Conservation (phyloP, 2,113 vertebrate species). For the Gambusia affinis region DNA sequence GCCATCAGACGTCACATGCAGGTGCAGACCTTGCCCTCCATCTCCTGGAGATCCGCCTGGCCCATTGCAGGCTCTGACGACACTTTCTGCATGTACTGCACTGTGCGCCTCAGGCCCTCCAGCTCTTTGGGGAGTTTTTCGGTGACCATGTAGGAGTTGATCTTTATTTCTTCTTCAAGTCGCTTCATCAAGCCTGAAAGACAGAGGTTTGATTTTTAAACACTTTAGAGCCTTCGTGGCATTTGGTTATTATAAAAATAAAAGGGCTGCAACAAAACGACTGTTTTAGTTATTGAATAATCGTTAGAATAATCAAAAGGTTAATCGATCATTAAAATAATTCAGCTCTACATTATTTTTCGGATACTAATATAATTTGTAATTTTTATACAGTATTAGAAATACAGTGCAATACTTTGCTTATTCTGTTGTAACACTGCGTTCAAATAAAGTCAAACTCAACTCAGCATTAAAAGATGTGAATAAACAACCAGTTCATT, state of each 20-base stretch:
- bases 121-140: slow-evolving; percentile 94
- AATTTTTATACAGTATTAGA: too few species aligned
- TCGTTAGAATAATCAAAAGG: too few species aligned
- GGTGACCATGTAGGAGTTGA: slow-evolving; percentile 91
- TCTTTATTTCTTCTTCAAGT: slow-evolving; percentile 94
- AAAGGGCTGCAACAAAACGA: too few species aligned
- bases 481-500: too few species aligned
- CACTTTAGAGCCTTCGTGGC: background rate
- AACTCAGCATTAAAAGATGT: too few species aligned
- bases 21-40: slow-evolving; percentile 86
- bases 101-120: slow-evolving; percentile 83
- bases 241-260: background rate
- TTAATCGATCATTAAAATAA: too few species aligned
- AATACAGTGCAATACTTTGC: too few species aligned
- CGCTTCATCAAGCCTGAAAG: slow-evolving; percentile 91
- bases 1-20: background rate
- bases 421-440: too few species aligned
- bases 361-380: too few species aligned
- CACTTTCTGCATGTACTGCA: slow-evolving; percentile 90
- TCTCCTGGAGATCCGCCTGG: slow-evolving; percentile 86
- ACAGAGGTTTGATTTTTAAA: slow-evolving; percentile 24
- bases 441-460: too few species aligned
- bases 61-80: slow-evolving; percentile 91
- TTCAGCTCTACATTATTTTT: too few species aligned
- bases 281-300: too few species aligned